Percentiles rank a stretch among this genome's conserved stretches.
Conservation (phyloP, 2,797 vertebrate species). For the Lates japonicus region DNA sequence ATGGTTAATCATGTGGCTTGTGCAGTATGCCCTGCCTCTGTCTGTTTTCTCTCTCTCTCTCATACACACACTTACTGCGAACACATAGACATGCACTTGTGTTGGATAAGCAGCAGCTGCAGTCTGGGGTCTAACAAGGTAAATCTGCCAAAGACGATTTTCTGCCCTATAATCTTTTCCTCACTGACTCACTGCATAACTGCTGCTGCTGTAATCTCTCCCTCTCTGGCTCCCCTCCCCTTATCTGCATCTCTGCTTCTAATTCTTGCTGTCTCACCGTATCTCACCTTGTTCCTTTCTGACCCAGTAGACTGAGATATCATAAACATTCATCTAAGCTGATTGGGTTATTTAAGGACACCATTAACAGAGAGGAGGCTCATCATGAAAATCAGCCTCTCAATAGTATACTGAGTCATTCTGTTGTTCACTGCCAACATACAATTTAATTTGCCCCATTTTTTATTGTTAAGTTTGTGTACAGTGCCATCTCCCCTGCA, state of each 20-base stretch:
- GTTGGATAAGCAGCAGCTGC: constrained; percentile 63
- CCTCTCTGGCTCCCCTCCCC: background rate
- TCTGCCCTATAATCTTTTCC: constrained; percentile 65
- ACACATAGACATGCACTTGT: constrained; percentile 20
- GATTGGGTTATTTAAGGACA: constrained; percentile 44
- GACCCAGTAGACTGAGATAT: constrained; percentile 22
- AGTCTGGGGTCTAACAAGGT: constrained; percentile 61
- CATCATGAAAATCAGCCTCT: background rate
- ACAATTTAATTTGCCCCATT: no score
- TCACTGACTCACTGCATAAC: constrained; percentile 44
- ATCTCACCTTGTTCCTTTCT: constrained; percentile 36
- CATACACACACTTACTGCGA: constrained; percentile 13
- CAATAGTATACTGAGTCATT: background rate
- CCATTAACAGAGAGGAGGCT: background rate
- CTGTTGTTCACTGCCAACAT: background rate
- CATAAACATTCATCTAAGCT: constrained; percentile 37
- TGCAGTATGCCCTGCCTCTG: background rate
- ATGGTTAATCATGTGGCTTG: constrained; percentile 41
- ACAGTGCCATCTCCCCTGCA: background rate
- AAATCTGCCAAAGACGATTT: constrained; percentile 76
- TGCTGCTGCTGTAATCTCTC: constrained; percentile 37
- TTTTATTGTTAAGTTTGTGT: background rate
- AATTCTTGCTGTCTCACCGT: constrained; percentile 23
- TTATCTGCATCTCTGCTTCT: constrained; percentile 21
- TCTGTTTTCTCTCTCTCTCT: background rate